phyloP scores from a whole-genome alignment of 2,797 vertebrate genomes.

The Picus viridis region DNA sequence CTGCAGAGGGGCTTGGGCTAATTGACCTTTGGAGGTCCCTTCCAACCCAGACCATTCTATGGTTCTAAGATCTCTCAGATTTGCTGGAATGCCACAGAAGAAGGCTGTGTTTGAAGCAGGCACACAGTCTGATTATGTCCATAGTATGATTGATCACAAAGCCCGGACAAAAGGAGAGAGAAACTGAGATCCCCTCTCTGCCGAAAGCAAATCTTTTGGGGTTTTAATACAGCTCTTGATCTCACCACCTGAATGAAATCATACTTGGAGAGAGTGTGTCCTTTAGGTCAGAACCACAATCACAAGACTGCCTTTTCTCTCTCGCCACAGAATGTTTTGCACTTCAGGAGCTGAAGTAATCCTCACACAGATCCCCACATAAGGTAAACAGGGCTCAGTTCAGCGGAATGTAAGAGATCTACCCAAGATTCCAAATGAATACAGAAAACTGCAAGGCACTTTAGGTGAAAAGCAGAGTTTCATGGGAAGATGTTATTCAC shows the following conservation, averaged over 20 bases:
- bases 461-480: background rate
- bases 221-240: background rate
- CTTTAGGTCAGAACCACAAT: background rate
- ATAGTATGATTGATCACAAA: background rate
- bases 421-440: background rate
- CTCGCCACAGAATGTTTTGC: background rate
- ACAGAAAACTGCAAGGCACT: background rate
- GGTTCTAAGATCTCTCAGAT: background rate
- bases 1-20: too few species aligned
- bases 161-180: background rate
- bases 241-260: conserved; percentile 32
- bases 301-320: conserved; percentile 19
- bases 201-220: background rate
- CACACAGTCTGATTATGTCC: background rate
- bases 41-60: too few species aligned
- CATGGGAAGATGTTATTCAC: background rate
- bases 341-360: conserved; percentile 18
- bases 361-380: background rate
- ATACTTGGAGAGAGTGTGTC: background rate
- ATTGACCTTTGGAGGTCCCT: too few species aligned
- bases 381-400: background rate
- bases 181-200: conserved; percentile 14
- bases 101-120: background rate
- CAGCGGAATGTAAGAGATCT: background rate
- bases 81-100: background rate